Evolutionary conservation across 1,140 invertebrate species (phyloP), one percentile per base, ranked within the genome.

Genomic region (Heliothis subflexa): DNA sequence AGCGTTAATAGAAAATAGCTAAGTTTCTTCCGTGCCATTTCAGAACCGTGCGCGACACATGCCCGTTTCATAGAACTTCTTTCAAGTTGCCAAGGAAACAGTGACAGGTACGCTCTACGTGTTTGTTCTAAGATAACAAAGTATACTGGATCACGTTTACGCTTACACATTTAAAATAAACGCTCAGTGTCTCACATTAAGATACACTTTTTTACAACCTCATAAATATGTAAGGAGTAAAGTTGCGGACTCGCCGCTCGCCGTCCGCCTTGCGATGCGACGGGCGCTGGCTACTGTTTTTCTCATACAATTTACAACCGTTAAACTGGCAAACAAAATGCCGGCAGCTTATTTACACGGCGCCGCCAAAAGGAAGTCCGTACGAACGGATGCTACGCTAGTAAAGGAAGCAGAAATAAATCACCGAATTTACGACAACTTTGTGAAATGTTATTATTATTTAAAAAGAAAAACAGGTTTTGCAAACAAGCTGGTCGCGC

Each of bases 301-400:
- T 89, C 86, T 84, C 80, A 78, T 82, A 88, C 85, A 88, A 91
- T 93, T 91, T 91, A 91, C 87, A 89, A 82, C 85, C 83, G 80
- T 86, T 91, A 88, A 88, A 89, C 84, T 85, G 86, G 86, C 85
- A 89, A 91, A 91, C 88, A 85, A 86, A 90, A 86, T 73, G 81
- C 88, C 80, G 78, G 83, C 81, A 84, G 83, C 84, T 88, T 92
- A 93, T 93, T 90, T 93, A 91, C 90, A 89, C 88, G 83, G 85
- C 86, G 80, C 82, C 86, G 78, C 80, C 79, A 78, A 88, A 88
- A 90, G 88, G 91, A 91, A 93, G 87, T 91, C 83, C 88, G 82
- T 86, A 78, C 79, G 80, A 88, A 83, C 87, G 88, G 88, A 90
- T 85, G 84, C 85, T 78, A 82, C 83, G 84, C 83, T 76, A 79